These are phyloP conservation scores for Hydropsyche betteni DNA, from an alignment of 2,888 invertebrate species.

Conservation along the genomic window DNA sequence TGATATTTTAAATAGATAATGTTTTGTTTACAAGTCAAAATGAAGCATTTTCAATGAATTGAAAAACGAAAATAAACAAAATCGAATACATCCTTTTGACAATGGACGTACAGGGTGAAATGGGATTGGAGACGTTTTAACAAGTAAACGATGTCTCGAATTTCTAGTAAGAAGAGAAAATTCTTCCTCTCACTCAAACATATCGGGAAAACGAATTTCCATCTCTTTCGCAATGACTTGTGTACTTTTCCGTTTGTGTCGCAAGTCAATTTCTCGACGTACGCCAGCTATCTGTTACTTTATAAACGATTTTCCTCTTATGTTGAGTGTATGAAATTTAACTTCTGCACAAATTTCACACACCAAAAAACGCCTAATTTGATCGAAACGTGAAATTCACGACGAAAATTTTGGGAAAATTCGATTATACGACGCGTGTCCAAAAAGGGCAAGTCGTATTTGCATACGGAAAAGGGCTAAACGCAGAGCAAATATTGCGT, in stretches of 20 bases:
- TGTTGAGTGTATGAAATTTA: no score
- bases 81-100: background rate
- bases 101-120: background rate
- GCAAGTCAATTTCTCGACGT: background rate
- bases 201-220: background rate
- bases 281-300: background rate
- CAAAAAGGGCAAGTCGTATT: slow-evolving; percentile 8
- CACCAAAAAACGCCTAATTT: no score
- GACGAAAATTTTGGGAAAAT: no score
- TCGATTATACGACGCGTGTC: background rate
- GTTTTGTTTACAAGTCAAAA: no score
- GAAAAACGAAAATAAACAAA: background rate
- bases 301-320: no score
- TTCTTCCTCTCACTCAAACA: background rate
- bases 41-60: no score
- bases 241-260: background rate
- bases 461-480: slow-evolving; percentile 21
- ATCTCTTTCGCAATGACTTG: background rate
- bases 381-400: no score
- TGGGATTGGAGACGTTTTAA: slow-evolving; percentile 1
- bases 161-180: background rate
- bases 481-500: slow-evolving; percentile 20
- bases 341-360: no score
- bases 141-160: slow-evolving; percentile 26
- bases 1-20: no score